Percentiles rank a stretch among this genome's conserved stretches.
phyloP scores from a whole-genome alignment of 2,888 invertebrate genomes.

The Digitonthophagus gazella region DNA sequence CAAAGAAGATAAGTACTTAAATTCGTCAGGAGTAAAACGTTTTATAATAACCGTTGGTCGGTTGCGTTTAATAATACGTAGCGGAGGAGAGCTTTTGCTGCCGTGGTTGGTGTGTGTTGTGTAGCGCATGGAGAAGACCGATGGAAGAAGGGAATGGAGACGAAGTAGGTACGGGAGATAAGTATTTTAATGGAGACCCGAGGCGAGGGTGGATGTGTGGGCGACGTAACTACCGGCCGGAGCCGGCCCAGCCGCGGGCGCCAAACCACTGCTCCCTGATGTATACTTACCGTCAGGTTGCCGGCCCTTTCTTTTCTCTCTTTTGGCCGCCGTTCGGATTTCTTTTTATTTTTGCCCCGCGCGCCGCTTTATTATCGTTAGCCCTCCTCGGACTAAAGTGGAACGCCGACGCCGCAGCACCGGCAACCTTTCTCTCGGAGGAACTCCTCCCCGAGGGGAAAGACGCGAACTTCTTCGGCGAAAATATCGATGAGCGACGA shows the following conservation, averaged over 20 bases:
- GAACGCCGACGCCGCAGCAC: slow-evolving; percentile 17
- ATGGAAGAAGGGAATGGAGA: slow-evolving; percentile 6
- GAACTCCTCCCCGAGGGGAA: neutral
- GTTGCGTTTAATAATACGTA: slow-evolving; percentile 11
- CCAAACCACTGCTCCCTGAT: slow-evolving; percentile 42
- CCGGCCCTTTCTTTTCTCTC: slow-evolving; percentile 2
- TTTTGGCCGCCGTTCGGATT: slow-evolving; percentile 3
- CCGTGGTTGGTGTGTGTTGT: no score
- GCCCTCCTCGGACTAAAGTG: slow-evolving; percentile 7
- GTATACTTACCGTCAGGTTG: slow-evolving; percentile 37
- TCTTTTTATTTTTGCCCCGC: slow-evolving; percentile 1
- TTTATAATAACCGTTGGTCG: slow-evolving; percentile 11
- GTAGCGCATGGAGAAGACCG: no score
- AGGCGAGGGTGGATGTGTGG: slow-evolving; percentile 45
- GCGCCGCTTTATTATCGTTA: slow-evolving; percentile 6
- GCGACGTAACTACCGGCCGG: slow-evolving; percentile 44
- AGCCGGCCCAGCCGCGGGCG: slow-evolving; percentile 39
- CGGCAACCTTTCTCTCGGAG: slow-evolving; percentile 3
- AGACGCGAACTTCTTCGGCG: neutral
- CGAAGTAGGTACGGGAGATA: slow-evolving; percentile 21
- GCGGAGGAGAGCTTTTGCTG: neutral
- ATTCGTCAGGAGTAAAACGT: neutral
- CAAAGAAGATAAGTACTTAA: no score
- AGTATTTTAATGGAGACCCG: slow-evolving; percentile 37
- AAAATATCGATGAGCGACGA: slow-evolving; percentile 13